Evolutionary conservation across 2,113 vertebrate species (phyloP), one percentile per base, ranked within the genome.

Genomic region (Proterorhinus semilunaris): DNA sequence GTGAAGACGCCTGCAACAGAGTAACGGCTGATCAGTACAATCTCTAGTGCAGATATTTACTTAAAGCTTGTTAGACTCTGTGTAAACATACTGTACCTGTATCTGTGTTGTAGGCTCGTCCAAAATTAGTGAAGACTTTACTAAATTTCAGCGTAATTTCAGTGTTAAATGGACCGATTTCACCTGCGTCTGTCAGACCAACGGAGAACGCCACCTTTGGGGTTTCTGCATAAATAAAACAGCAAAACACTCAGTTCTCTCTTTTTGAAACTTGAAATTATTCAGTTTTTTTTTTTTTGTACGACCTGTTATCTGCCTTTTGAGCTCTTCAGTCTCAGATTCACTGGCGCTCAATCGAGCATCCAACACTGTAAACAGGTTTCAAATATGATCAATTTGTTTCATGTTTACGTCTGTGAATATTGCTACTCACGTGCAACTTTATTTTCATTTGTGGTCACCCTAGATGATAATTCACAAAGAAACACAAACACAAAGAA

Each of bases 1-100:
- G 66, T 75, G 61, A 75, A 68, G 61, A 75, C 16, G 6, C 66
- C 73, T 75, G 73, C 53, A 75, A 12, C 7, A 11, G 6, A 64
- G 10, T 6, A 42, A 27, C 12, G 43, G 17, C 17, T 21, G 17
- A 11, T 36, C n/a, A 61, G 42, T 10, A 21, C 53, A 55, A 55
- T 21, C 8, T 21, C 27, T 36, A 36, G 27, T 36, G 27, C 11
- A 15, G 7, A 36, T 36, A 36, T 36, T 36, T 36, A 36, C 27
- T 36, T 36, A 36, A 36, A 36, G 27, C 27, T 36, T 36, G 27
- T 3, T 21, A 21, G 21, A 21, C 21, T 21, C 21, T 21, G 27
- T 36, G 27, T 36, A 36, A 27, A 58, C 27, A 6, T 36, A 36
- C 27, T 36, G 27, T 71, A 76, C 74, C 68, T 71, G 68, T 57